Base-by-base conservation (phyloP, 1,140 invertebrate species). In the Glomeris maerens region DNA sequence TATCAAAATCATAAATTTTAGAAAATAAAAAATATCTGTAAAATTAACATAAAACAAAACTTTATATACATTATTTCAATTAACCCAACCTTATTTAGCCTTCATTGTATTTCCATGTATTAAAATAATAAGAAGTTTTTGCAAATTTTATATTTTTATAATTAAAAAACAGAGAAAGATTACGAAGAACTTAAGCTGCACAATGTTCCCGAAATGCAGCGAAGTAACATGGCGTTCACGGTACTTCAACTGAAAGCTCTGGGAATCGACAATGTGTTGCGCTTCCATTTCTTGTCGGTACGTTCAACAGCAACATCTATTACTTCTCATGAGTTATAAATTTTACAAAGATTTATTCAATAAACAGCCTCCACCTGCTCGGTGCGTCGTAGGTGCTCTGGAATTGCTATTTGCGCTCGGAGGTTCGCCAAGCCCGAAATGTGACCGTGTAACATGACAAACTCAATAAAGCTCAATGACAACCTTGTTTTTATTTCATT, bases 221-320 rank as follows among this genome's bases (percentile, higher is more conserved):
- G 96, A 23, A 83, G 79, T 42, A 88, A 94, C 62, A 68, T 98
- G 42, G 81, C 86, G 5, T 75, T 78, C 1, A 81, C 85, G 2
- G 75, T 98, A 39, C 65, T 99, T 1, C 90, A 94, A 64, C 63
- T 99, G 5, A 97, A 98, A 72, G 90, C 93, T 2, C 66, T 99
- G 0, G 94, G 94, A 0, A 91, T 99, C 46, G 78, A 85, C 50
- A 98, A 98, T 64, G 74, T 78, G 10, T 56, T 76, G 4, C 62
- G 67, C 45, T 78, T 77, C 60, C 55, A 69, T 53, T 77, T 74
- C 58, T 57, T 72, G 2, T 69, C 73, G 4, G 68, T 71, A 57
- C 51, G 53, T 57, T 40, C 26, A 14, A 46, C 23, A n/a, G 45
- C 31, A 5, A 21, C 1, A 39, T 40, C 26, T 27, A 2, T n/a